Conservation (phyloP, 37 sponge, comb jelly and placozoan genomes). For the Halichondria panicea region DNA sequence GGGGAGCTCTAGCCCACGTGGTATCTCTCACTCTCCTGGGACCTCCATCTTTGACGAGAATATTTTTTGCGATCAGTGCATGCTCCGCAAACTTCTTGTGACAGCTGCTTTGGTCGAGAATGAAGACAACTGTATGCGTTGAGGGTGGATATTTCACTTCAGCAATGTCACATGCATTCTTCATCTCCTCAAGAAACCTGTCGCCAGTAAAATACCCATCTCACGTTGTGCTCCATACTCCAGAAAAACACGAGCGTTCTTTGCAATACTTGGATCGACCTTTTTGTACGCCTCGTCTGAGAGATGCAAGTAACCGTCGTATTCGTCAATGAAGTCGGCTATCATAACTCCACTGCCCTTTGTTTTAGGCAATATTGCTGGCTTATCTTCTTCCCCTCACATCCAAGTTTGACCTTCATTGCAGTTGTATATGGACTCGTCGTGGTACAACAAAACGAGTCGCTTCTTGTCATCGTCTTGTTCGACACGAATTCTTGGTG, state of each 20-base stretch:
- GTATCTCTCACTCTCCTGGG: not conserved
- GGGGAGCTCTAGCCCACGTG: constrained; percentile 1
- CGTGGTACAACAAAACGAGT: constrained; percentile 38
- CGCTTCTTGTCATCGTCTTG: not conserved
- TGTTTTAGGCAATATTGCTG: not conserved
- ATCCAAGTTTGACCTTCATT: constrained; percentile 38
- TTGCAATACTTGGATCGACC: not conserved
- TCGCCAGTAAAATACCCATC: constrained; percentile 14
- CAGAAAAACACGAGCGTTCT: not conserved
- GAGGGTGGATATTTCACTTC: not conserved
- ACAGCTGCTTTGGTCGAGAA: constrained; percentile 17
- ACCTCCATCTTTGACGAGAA: not conserved
- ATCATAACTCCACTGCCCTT: constrained; percentile 4
- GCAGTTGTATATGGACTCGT: constrained; percentile 35
- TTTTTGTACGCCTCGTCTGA: not conserved
- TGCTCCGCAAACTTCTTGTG: not conserved
- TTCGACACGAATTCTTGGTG: not conserved
- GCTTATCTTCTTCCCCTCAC: constrained; percentile 28
- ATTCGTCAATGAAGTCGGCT: not conserved
- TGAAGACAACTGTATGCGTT: not conserved
- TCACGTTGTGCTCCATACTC: not conserved
- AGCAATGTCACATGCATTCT: not conserved
- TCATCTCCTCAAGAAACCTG: constrained; percentile 1
- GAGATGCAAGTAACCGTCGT: not conserved
- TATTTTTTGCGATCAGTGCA: not conserved